Base-by-base conservation (phyloP, 2,888 invertebrate species). In the Apamea crenata region DNA sequence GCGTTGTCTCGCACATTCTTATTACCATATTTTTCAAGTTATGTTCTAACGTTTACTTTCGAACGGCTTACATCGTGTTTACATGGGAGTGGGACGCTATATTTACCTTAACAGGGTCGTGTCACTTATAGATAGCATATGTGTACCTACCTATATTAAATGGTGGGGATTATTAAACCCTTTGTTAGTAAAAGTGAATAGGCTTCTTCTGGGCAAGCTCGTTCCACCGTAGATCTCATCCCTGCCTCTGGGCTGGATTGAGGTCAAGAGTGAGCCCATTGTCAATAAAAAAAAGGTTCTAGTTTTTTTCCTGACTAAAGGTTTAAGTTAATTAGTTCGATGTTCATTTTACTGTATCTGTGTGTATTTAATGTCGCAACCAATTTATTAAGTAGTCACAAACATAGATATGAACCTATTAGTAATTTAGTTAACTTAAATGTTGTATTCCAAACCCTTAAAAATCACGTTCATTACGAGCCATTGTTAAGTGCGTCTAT, bases 101-200 rank as follows among this genome's bases (percentile, higher is more conserved):
- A 91, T 94, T 94, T 93, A 91, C 91, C 91, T 93, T 93, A 88
- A 90, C 94, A 87, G 84, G 83, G 78, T 85, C 85, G 92, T 94
- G 94, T 92, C 88, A 94, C 89, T 93, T 94, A 94, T 94, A 90
- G 92, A 91, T 87, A 87, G 87, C 78, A 89, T 89, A 40, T 87
- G 85, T 87, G 81, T 87, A 83, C 36, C 36, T 44, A 44, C n/a
- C 85, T 76, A 56, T 63, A 78, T 79, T 53, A 53, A 78, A 75
- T 56, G 66, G 61, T 68, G n/a, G 5, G 7, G 18, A 81, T 59
- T 50, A 56, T n/a, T 53, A 32, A 32, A 10, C 14, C 40, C 2
- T 36, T 67, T 29, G 6, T 25, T 36, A 14, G 21, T n/a, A n/a
- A n/a, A n/a, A n/a, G n/a, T n/a, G n/a, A n/a, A n/a, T n/a, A n/a